Evolutionary conservation across 2,888 invertebrate species (phyloP).

Genomic region (Drosophila diplacantha): DNA sequence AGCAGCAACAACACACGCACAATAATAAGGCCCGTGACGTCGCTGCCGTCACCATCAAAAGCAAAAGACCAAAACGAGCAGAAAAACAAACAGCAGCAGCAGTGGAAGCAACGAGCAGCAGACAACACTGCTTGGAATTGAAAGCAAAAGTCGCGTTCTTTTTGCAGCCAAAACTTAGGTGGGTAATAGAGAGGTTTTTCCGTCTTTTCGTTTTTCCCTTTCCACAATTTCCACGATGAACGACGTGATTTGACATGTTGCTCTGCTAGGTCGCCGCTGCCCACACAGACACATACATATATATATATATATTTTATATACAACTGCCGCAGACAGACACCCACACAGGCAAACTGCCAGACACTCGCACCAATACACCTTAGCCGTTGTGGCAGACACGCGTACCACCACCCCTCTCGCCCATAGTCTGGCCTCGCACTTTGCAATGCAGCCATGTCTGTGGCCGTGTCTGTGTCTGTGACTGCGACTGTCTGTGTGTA

Average conservation of each 20-base stretch:
- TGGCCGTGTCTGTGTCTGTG: conserved; percentile 15
- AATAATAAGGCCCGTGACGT: conserved; percentile 58
- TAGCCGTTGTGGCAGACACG: conserved; percentile 40
- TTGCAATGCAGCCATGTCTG: conserved; percentile 56
- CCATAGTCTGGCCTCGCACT: conserved; percentile 56
- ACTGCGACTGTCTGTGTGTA: conserved; percentile 34
- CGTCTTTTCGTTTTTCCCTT: conserved; percentile 29
- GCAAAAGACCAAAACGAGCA: conserved; percentile 37
- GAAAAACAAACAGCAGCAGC: conserved; percentile 34
- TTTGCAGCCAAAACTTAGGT: conserved; percentile 44
- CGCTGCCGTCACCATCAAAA: conserved; percentile 59
- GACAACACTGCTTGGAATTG: conserved; percentile 28
- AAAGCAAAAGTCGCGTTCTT: conserved; percentile 55
- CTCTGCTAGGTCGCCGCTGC: conserved; percentile 54
- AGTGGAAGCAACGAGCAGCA: conserved; percentile 9
- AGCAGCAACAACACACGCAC: conserved; percentile 56
- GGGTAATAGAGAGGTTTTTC: conserved; percentile 43
- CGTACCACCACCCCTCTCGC: conserved; percentile 32
- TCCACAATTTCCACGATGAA: conserved; percentile 37
- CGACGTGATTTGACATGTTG: conserved; percentile 66
- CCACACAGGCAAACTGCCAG: conserved; percentile 18
- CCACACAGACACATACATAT: conserved; percentile 23
- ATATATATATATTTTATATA: conserved; percentile 2
- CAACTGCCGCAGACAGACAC: conserved; percentile 10
- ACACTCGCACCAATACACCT: conserved; percentile 16